Evolutionary conservation across 2,113 vertebrate species (phyloP), one percentile per base, ranked within the genome.

Genomic region (Verasper variegatus): DNA sequence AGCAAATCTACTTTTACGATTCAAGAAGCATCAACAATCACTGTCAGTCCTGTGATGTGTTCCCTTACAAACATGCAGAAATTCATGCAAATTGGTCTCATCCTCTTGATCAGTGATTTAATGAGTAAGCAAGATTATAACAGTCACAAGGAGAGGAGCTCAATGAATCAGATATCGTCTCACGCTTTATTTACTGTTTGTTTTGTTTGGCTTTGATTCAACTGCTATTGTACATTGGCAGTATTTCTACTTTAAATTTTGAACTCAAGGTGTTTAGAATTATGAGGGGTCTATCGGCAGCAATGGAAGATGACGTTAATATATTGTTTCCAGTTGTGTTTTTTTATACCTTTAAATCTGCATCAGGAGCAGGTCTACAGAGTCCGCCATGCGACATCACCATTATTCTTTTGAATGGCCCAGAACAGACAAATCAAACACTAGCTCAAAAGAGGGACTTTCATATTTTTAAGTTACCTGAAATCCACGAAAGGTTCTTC

Each of bases 1-100:
- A 3, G 55, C 21, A 74, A 69, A 72, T 80, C 65, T 18, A 74
- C 56, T 78, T 73, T 81, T 23, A 52, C 20, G 14, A 70, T 71
- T 24, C 49, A 4, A 58, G 54, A 72, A 60, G 37, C 45, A 45
- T 66, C 68, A 72, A 42, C 21, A n/a, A 40, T 68, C 45, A 51
- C 49, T 13, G 31, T 73, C 31, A 55, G 31, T 20, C 65, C 37
- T 35, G 45, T 59, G 57, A 77, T 62, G 35, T 51, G 54, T 37
- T 10, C 26, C 63, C 45, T 72, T 37, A 71, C 12, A 27, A 37
- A 68, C 40, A 26, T 31, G n/a, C 23, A 59, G 7, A 68, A 12
- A 27, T 57, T 2, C 52, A 62, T 52, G 7, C 42, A 52, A 47
- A 64, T 63, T 20, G 21, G 21, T 45, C 23, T 24, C 51, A 51